Conservation (phyloP, 2,113 vertebrate species). For the Megaptera novaeangliae region DNA sequence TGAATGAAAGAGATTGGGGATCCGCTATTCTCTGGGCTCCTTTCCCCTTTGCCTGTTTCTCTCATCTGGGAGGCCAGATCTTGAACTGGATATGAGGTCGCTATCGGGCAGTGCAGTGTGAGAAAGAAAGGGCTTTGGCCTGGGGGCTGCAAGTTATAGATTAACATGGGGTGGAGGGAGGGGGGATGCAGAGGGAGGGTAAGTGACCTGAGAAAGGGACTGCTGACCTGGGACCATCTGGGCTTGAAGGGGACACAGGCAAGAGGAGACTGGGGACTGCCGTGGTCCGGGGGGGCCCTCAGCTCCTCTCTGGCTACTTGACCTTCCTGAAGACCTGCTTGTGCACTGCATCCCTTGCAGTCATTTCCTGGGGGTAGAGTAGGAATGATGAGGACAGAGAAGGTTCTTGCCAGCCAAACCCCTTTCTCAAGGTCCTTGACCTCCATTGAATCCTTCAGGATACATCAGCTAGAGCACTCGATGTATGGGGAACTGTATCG, state of each 20-base stretch:
- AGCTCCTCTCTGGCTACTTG: slow-evolving; percentile 62
- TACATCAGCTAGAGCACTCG: neutral
- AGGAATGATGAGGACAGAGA: slow-evolving; percentile 38
- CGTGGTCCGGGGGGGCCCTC: neutral
- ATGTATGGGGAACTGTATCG: neutral
- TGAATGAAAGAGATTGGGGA: neutral
- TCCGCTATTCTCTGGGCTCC: neutral
- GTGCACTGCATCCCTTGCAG: slow-evolving; percentile 85
- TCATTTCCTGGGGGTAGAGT: slow-evolving; percentile 85
- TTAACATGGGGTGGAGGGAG: neutral
- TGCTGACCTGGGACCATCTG: neutral
- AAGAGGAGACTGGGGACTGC: neutral
- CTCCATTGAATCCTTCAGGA: neutral
- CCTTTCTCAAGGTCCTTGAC: neutral
- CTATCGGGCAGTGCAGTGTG: neutral
- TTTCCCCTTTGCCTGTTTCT: neutral
- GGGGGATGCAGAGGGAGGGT: neutral
- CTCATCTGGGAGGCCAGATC: neutral
- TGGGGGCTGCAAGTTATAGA: neutral
- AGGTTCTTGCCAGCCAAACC: neutral
- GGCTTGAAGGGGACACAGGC: neutral
- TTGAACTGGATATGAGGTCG: neutral
- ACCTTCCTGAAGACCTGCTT: slow-evolving; percentile 93
- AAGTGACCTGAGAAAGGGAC: neutral
- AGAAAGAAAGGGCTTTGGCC: neutral